Base-by-base conservation (phyloP, 1,140 invertebrate species). In the Laupala kohalensis region DNA sequence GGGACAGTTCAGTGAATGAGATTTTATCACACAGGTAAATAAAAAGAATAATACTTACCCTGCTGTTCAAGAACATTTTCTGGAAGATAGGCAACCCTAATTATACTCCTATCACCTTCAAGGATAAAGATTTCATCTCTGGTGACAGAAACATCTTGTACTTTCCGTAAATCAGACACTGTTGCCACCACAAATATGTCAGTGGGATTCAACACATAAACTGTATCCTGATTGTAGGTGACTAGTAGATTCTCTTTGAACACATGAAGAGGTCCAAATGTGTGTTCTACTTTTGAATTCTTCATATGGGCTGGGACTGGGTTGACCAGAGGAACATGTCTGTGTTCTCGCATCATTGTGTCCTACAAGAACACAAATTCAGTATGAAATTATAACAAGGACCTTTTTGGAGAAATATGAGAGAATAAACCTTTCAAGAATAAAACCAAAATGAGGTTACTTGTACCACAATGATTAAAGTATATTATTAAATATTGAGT, bases 61-160 rank as follows among this genome's bases (percentile, higher is more conserved):
- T 53, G 37, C 37, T 19, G 37, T 19, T 53, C 37, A 9, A 53
- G 19, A 9, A 53, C 67, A 28, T 74, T 73, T 78, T 87, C 86
- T 13, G 85, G 85, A 73, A 79, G 77, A 75, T 84, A 86, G 70
- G 87, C 83, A 25, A 91, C 84, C 26, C 90, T 80, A 72, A 90
- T 80, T 66, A 92, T 82, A 77, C 87, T 87, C 73, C 89, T 81
- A 63, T 86, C 80, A 1, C 88, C 87, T 79, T 90, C 86, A 73
- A 94, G 79, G 66, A 94, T 81, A 81, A 93, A 93, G 74, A 94
- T 89, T 84, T 94, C 92, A 75, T 91, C 88, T 76, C 86, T 85
- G 74, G 84, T 84, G 29, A 89, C 87, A 53, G 88, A 86, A 9
- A 93, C 84, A 77, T 81, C 78, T 5, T 80, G 80, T 53, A 87